Base-by-base conservation (phyloP, 2,797 vertebrate genomes). In the Protosalanx chinensis region DNA sequence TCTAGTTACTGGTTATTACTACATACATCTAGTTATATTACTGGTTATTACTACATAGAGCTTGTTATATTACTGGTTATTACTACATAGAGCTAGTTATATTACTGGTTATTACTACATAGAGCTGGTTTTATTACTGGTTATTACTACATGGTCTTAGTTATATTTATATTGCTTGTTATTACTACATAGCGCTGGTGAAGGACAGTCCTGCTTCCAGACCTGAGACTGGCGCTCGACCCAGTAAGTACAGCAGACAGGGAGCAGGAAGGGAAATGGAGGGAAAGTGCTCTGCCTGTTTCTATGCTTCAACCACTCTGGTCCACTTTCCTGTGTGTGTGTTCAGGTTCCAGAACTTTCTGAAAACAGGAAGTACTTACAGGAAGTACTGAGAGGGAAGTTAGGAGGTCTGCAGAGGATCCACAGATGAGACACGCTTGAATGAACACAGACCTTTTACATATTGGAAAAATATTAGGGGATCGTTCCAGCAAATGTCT, bases 121-220 rank as follows among this genome's bases (percentile, higher is more conserved):
- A 35, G 6, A 0, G 33, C 0, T 35, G 2, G 33, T 35, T 35
- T 1, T 35, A 1, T 6, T 35, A 6, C 13, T 63, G 33, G 57
- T 56, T 35, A 69, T 74, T 62, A 75, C 79, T 56, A 58, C 64
- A 60, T 74, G 61, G 74, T 61, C 72, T 12, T 46, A 12, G 7
- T 46, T 8, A 46, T 46, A 46, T 13, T 46, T 27, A 27, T 27
- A 27, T 27, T 27, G 41, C 41, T 46, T 8, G 41, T 46, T 46
- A 3, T 12, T 46, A 13, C 23, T 27, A 27, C 23, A 27, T 27
- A 27, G 23, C 23, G 23, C 23, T 27, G 23, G 23, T 27, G 23
- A 89, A 72, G 79, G 85, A 85, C 88, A 90, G 89, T 88, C 90
- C 89, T 78, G 76, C 88, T 90, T 86, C 87, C 81, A 87, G 87